These are phyloP conservation scores for Enteromius paludinosus DNA, from an alignment of 2,797 vertebrate genomes.

Conservation along the genomic window DNA sequence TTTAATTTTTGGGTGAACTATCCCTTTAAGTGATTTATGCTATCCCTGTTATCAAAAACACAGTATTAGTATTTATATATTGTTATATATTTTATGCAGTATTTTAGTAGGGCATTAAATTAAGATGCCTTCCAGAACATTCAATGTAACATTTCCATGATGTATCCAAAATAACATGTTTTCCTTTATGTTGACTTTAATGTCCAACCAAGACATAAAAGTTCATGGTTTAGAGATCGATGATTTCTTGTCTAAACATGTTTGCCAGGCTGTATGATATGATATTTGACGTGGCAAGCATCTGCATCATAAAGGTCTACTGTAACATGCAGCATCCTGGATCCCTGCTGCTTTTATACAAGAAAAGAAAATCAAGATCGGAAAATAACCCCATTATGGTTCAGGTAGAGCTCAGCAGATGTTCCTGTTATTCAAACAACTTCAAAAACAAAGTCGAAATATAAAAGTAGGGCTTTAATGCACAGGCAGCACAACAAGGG, in stretches of 20 bases:
- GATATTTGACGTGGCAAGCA: constrained; percentile 35
- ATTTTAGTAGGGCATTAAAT: not conserved
- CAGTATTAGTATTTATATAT: not conserved
- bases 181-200: not conserved
- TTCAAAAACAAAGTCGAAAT: constrained; percentile 4
- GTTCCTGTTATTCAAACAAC: constrained; percentile 27
- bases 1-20: no score
- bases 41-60: not conserved
- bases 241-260: constrained; percentile 3
- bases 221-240: not conserved
- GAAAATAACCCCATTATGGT: constrained; percentile 32
- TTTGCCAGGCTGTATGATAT: constrained; percentile 24
- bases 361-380: constrained; percentile 22
- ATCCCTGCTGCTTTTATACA: constrained; percentile 33
- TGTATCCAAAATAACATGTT: not conserved
- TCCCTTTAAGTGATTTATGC: not conserved
- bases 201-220: no score
- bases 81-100: not conserved
- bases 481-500: not conserved
- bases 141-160: not conserved
- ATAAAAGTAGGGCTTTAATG: not conserved
- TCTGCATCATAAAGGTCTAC: constrained; percentile 15
- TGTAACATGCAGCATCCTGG: constrained; percentile 30
- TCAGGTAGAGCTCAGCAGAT: not conserved
- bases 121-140: not conserved